Base-by-base conservation (phyloP, 2,888 invertebrate species). In the Leptinotarsa tumamoca region DNA sequence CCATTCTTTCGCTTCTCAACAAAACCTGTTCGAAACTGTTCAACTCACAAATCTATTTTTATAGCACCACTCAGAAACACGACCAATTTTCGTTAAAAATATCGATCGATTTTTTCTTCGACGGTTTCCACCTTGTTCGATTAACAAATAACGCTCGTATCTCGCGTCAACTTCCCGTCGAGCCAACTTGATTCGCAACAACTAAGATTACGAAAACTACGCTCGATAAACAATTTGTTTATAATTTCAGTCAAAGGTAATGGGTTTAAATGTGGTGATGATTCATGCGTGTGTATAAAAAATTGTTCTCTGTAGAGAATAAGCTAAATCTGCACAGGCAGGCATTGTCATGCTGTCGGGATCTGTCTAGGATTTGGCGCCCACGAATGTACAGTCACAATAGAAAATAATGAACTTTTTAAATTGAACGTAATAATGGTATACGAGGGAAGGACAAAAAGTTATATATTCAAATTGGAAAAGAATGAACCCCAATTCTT, bases 301-400 rank as follows among this genome's bases (percentile, higher is more conserved):
- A 76, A 61, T 72, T 23, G 66, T 73, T 71, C 67, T 74, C 67
- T 75, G 56, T 15, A 73, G 69, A 78, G 75, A 78, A 79, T 73
- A 79, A 79, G 79, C 79, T 71, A 73, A 68, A 71, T 76, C 73
- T 74, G 78, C 78, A 77, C 76, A 74, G 71, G 76, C 78, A 67
- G 56, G 67, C 75, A 67, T 78, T 75, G 68, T 74, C 27, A 67
- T 68, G 51, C 50, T 50, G 21, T 68, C 23, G 52, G 51, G 68
- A 68, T 50, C 23, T 68, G 50, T 68, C 52, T 68, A 68, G 21
- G 68, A 23, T 17, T 68, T 23, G 52, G 68, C 63, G 63, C 63
- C 63, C 43, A 63, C 63, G 33, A n/a, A 13, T 63, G 63, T 63
- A 63, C 33, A 63, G 27, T 43, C n/a, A 17, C 17, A 63, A 27